phyloP scores from a whole-genome alignment of 2,113 vertebrate genomes.

The Oncorhynchus nerka region DNA sequence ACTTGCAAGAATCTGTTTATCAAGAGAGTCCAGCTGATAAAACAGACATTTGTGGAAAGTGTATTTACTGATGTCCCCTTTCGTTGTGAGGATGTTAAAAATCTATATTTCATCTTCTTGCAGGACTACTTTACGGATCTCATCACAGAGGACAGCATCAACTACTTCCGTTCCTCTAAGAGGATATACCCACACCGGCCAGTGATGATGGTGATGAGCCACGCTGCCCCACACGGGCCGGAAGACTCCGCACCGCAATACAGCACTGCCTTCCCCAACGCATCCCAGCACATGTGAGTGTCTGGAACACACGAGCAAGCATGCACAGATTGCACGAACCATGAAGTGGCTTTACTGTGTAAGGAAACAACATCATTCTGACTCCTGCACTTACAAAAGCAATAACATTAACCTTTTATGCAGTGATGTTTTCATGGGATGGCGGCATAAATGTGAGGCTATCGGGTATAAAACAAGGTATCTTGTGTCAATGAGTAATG shows the following conservation, averaged over 20 bases:
- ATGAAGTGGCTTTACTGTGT: too few species aligned
- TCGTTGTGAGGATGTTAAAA: too few species aligned
- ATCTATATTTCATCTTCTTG: background rate
- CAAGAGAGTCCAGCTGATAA: too few species aligned
- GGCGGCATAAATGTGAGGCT: too few species aligned
- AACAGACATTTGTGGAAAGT: too few species aligned
- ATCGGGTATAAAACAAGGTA: too few species aligned
- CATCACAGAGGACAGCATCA: conserved; percentile 91
- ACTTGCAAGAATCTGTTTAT: too few species aligned
- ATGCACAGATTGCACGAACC: background rate
- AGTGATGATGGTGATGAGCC: conserved; percentile 93
- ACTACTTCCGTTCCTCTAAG: conserved; percentile 93
- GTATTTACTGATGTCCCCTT: too few species aligned
- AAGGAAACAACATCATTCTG: background rate
- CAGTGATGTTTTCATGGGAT: too few species aligned
- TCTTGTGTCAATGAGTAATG: too few species aligned
- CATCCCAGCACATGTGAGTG: conserved; percentile 95
- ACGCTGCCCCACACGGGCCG: conserved; percentile 90
- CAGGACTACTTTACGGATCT: conserved; percentile 97
- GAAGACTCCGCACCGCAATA: conserved; percentile 94
- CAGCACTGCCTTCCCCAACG: conserved; percentile 88
- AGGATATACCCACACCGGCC: conserved; percentile 92
- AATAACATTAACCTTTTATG: background rate
- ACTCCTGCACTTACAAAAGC: background rate
- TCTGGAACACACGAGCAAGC: background rate